Base-by-base conservation (phyloP, 2,888 invertebrate species). In the Callinectes sapidus region DNA sequence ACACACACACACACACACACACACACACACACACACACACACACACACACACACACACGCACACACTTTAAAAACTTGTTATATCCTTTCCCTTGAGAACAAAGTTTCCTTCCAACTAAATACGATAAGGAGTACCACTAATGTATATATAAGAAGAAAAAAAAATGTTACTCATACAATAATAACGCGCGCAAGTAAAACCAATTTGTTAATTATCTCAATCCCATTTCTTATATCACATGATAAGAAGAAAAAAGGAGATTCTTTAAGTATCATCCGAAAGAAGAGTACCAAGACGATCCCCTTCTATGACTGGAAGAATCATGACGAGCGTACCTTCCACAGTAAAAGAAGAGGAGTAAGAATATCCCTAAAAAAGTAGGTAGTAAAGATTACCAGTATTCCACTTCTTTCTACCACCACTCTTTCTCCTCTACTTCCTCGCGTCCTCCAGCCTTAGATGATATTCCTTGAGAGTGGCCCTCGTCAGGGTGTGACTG, bases 21-120 rank as follows among this genome's bases (percentile, higher is more conserved):
- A 81, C 81, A 81, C 81, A 81, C 35, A 81, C 81, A 81, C 81
- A 81, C 81, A 81, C 81, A 81, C 81, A 81, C 81, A 81, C 81
- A 81, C 81, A 81, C 81, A 81, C 81, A 81, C 81, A 81, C 81
- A 81, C 81, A 81, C 81, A 81, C 35, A 81, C 81, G 32, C 81
- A 81, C 81, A 81, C 81, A 81, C 81, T 23, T 61, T 18, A 18
- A 16, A 61, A 16, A 13, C 18, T 61, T 16, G 18, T 18, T 3
- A 8, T 18, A 61, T 3, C 18, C 23, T 61, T 23, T 61, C 18
- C 61, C 61, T 3, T 18, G 18, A 61, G 61, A 18, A 5, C 10
- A 61, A 61, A 23, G 61, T 61, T 23, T 18, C 61, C 61, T 10
- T 61, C 61, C 5, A 18, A 61, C 2, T 61, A 23, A 61, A 18